A percentile compares a stretch with the other conserved stretches of the same genome.
These are phyloP conservation scores for Platypus cylindrus DNA, from an alignment of 2,888 invertebrate genomes.

Conservation along the genomic window DNA sequence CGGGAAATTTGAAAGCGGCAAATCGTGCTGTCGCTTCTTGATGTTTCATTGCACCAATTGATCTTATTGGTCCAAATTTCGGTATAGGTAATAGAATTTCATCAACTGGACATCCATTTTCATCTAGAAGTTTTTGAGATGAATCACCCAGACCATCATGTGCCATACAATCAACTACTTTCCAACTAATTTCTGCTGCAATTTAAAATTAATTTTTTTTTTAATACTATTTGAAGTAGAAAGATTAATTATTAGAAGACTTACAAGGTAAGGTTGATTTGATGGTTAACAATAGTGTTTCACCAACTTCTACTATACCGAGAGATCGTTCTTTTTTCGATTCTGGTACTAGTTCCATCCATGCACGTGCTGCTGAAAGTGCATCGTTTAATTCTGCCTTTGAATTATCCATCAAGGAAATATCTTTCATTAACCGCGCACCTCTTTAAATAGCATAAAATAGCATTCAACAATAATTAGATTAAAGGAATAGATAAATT, in stretches of 20 bases:
- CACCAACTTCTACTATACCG: conserved; percentile 56
- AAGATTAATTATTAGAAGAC: not conserved
- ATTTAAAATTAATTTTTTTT: conserved; percentile 3
- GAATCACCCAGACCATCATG: conserved; percentile 67
- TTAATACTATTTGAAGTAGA: not conserved
- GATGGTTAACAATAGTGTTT: conserved; percentile 52
- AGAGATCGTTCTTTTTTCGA: conserved; percentile 32
- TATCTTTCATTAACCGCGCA: conserved; percentile 39
- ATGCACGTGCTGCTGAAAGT: conserved; percentile 44
- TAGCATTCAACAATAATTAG: not conserved
- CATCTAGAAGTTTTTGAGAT: conserved; percentile 59
- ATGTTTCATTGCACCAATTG: conserved; percentile 31
- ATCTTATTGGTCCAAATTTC: conserved; percentile 29
- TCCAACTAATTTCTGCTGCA: conserved; percentile 55
- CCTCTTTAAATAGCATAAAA: conserved; percentile 35
- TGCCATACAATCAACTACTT: conserved; percentile 63
- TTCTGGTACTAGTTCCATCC: conserved; percentile 50
- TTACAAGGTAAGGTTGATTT: conserved; percentile 51
- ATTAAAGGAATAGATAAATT: not conserved
- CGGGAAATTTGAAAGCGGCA: conserved; percentile 74
- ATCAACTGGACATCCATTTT: conserved; percentile 62
- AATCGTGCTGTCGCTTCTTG: conserved; percentile 47
- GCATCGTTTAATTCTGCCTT: conserved; percentile 24
- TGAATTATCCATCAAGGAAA: too few species aligned
- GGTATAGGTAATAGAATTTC: conserved; percentile 48